Conservation (phyloP, 2,113 vertebrate genomes). For the Hyperopisus bebe region DNA sequence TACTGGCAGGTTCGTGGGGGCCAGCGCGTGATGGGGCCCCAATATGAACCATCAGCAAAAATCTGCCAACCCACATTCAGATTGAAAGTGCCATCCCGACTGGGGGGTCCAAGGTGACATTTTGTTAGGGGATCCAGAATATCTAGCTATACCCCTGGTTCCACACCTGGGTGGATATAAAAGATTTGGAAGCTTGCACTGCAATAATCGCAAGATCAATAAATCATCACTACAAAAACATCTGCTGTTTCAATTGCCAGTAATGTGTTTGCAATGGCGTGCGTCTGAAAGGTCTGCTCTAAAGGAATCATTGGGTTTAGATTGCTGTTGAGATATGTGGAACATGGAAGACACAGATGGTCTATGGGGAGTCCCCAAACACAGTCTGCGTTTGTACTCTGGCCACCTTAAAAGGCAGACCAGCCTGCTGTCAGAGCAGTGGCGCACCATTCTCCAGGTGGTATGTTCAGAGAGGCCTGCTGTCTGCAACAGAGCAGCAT, state of each 20-base stretch:
- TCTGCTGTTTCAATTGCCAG: background rate
- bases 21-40: background rate
- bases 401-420: background rate
- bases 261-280: background rate
- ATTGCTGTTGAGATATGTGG: background rate
- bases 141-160: background rate
- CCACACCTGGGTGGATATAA: background rate
- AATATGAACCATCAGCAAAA: background rate
- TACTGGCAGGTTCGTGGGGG: background rate
- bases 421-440: background rate
- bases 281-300: background rate
- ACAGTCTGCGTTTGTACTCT: background rate
- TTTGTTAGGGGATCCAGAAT: background rate
- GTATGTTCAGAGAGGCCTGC: background rate
- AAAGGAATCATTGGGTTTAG: background rate
- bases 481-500: background rate
- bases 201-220: background rate
- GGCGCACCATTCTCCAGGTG: background rate
- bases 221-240: background rate
- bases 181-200: background rate
- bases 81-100: background rate
- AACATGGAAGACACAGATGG: background rate
- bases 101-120: background rate
- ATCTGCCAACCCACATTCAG: background rate
- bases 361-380: background rate